Conservation (phyloP, 1,140 invertebrate species). For the Platyura marginata region DNA sequence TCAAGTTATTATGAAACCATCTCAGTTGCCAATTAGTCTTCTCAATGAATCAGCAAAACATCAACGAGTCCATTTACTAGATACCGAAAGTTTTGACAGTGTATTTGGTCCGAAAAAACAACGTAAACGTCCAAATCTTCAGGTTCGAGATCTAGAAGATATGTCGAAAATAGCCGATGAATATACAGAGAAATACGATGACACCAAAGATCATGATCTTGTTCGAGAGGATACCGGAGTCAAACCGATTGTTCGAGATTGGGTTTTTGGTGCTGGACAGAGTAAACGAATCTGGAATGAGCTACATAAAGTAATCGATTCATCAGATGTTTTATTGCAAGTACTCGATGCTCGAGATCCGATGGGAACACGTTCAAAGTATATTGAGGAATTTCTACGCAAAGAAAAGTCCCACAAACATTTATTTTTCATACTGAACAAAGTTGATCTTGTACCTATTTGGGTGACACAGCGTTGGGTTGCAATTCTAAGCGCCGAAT, state of each 20-base stretch:
- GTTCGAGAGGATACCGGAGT: conserved; percentile 65
- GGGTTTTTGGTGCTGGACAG: conserved; percentile 84
- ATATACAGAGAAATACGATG: conserved; percentile 56
- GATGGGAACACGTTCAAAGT: conserved; percentile 81
- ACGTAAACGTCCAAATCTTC: conserved; percentile 78
- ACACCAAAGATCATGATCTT: conserved; percentile 63
- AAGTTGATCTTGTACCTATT: conserved; percentile 87
- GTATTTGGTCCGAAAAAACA: conserved; percentile 91
- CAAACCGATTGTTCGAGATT: conserved; percentile 51
- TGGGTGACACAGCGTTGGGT: conserved; percentile 98
- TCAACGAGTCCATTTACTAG: conserved; percentile 80
- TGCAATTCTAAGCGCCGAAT: conserved; percentile 76
- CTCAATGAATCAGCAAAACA: conserved; percentile 87
- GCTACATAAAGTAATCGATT: conserved; percentile 98
- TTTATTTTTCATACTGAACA: conserved; percentile 86
- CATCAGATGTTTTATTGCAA: conserved; percentile 92
- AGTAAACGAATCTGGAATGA: conserved; percentile 99
- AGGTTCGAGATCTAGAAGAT: conserved; percentile 48
- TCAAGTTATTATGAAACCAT: conserved; percentile 93
- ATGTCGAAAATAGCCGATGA: conserved; percentile 50
- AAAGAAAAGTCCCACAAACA: conserved; percentile 92
- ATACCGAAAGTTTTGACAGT: conserved; percentile 84
- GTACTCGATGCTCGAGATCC: conserved; percentile 90
- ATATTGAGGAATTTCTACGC: conserved; percentile 76
- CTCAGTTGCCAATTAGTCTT: conserved; percentile 83